phyloP scores from a whole-genome alignment of 92 coral and sea anemone species.

The Zoanthus gigantus region DNA sequence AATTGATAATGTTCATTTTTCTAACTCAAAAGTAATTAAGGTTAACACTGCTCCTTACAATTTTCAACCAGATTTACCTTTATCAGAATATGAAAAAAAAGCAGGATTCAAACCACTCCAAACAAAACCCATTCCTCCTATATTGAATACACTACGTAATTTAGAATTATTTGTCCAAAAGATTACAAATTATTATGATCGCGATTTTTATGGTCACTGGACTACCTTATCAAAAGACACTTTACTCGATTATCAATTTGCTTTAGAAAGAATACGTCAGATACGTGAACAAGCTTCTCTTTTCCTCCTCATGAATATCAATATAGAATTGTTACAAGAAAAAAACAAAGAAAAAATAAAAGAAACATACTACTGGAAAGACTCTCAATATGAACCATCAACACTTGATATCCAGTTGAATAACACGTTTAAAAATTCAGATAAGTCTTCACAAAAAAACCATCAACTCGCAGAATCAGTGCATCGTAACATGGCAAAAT shows the following conservation, averaged over 20 bases:
- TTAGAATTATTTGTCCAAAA: no score
- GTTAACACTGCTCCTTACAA: background rate
- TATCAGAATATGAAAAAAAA: background rate
- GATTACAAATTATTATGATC: background rate
- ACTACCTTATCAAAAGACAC: background rate
- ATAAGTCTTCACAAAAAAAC: no score
- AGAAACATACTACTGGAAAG: background rate
- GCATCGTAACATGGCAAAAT: background rate
- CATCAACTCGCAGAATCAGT: background rate
- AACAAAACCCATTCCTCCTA: background rate
- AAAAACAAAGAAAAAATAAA: background rate
- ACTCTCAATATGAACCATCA: background rate
- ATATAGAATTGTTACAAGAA: background rate
- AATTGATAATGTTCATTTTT: background rate
- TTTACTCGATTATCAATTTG: background rate
- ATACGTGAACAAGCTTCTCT: no score
- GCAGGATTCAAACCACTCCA: no score
- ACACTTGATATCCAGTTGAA: background rate
- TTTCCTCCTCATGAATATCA: background rate
- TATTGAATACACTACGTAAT: background rate
- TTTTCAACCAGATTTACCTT: background rate
- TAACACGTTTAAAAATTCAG: no score
- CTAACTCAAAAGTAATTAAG: background rate
- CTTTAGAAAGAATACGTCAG: background rate
- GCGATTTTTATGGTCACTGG: background rate